Conservation (phyloP, 2,113 vertebrate genomes). For the Centropus bengalensis region DNA sequence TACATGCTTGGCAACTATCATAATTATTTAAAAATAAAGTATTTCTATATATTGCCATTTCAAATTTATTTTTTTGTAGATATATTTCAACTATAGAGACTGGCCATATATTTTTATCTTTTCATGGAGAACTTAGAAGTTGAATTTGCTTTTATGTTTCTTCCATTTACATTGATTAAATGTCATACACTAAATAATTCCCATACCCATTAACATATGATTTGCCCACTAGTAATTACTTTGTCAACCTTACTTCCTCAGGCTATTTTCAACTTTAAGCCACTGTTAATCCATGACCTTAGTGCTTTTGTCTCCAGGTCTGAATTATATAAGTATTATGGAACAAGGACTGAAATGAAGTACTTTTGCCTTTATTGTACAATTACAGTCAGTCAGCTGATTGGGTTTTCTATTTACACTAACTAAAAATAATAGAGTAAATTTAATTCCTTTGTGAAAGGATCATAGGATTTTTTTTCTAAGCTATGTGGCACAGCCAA, state of each 20-base stretch:
- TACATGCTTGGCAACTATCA: background rate
- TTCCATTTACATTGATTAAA: constrained; percentile 66
- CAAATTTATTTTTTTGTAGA: background rate
- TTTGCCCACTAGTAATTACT: constrained; percentile 68
- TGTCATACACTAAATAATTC: constrained; percentile 63
- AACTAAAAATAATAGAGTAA: background rate
- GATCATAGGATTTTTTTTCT: background rate
- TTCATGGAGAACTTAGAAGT: constrained; percentile 8
- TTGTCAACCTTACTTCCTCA: constrained; percentile 75
- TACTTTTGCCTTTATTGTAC: constrained; percentile 52
- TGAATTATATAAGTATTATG: constrained; percentile 46
- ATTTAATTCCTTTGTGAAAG: constrained; percentile 46
- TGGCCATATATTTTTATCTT: background rate
- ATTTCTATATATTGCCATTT: constrained; percentile 9
- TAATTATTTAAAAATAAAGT: constrained; percentile 27
- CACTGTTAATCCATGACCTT: constrained; percentile 73
- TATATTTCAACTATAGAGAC: background rate
- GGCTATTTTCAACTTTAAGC: constrained; percentile 76
- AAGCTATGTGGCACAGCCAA: background rate
- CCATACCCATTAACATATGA: constrained; percentile 60
- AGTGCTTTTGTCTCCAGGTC: constrained; percentile 46
- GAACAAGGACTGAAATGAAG: constrained; percentile 48
- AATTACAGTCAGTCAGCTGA: constrained; percentile 41
- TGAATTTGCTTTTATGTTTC: constrained; percentile 32
- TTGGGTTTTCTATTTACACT: constrained; percentile 45